Evolutionary conservation across 1,140 invertebrate genomes (phyloP).

Genomic region (Epicauta chinensis): DNA sequence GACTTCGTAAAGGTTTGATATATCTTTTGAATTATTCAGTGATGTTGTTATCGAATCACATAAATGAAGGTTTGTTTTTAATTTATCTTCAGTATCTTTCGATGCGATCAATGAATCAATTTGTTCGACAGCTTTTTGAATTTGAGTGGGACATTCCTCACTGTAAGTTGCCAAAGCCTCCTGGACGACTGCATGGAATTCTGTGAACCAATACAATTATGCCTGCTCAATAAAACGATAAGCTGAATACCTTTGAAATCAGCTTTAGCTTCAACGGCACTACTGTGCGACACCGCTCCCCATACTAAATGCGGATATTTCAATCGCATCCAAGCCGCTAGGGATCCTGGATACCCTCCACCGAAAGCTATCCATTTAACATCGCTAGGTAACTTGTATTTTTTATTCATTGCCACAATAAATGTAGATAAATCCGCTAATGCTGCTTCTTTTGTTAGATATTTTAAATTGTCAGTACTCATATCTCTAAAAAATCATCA

Average conservation of each 20-base stretch:
- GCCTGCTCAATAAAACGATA: too few relatives aligned
- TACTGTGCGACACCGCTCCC: conserved; percentile 79
- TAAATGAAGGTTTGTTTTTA: conserved; percentile 65
- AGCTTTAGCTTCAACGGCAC: conserved; percentile 73
- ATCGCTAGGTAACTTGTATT: conserved; percentile 53
- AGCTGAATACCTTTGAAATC: conserved; percentile 69
- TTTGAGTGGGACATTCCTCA: conserved; percentile 54
- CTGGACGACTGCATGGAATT: conserved; percentile 1
- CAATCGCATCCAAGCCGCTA: conserved; percentile 82
- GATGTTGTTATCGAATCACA: conserved; percentile 70
- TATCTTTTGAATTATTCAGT: conserved; percentile 57
- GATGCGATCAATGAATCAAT: conserved; percentile 58
- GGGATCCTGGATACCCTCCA: conserved; percentile 84
- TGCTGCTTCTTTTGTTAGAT: conserved; percentile 81
- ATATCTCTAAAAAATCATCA: conserved; percentile 59
- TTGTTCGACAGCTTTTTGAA: conserved; percentile 58
- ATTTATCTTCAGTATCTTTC: conserved; percentile 50
- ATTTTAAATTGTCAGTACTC: conserved; percentile 68
- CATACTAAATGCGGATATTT: conserved; percentile 88
- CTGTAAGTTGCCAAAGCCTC: conserved; percentile 44
- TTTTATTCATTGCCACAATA: conserved; percentile 59
- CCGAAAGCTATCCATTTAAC: conserved; percentile 91
- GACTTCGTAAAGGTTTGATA: conserved; percentile 72
- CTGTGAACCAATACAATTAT: not conserved
- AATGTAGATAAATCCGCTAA: conserved; percentile 84